Evolutionary conservation across 1,140 invertebrate genomes (phyloP).

Genomic region (Achatina immaculata): DNA sequence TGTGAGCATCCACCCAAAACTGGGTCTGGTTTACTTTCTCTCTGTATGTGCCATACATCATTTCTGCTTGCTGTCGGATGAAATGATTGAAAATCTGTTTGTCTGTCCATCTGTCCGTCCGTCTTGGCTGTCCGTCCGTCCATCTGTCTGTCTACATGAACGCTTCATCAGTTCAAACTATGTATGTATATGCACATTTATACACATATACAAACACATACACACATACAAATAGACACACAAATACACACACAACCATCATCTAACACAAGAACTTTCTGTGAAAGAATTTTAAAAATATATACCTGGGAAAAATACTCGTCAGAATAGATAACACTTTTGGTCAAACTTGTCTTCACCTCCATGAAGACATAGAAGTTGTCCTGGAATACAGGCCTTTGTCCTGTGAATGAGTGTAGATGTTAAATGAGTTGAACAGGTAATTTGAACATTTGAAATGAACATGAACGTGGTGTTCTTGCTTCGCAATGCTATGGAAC

Average conservation of each 20-base stretch:
- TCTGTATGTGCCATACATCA: background rate
- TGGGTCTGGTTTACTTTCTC: background rate
- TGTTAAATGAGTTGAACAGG: too few species aligned
- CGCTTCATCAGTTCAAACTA: background rate
- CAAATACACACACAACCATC: background rate
- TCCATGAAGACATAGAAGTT: background rate
- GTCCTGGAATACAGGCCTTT: background rate
- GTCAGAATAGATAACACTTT: background rate
- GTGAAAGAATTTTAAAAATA: background rate
- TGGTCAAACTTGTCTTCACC: background rate
- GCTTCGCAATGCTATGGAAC: too few species aligned
- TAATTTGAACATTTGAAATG: too few species aligned
- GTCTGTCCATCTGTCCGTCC: too few species aligned
- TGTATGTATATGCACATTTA: background rate
- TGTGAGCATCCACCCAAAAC: background rate
- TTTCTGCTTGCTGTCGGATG: background rate
- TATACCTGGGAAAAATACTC: background rate
- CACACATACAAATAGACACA: constrained; percentile 10
- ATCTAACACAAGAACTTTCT: too few species aligned
- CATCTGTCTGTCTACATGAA: too few species aligned
- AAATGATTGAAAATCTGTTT: background rate
- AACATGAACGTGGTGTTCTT: too few species aligned
- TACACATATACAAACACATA: background rate
- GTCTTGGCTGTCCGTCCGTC: too few species aligned
- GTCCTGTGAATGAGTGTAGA: background rate